Base-by-base conservation (phyloP, 2,797 vertebrate species). In the Ispidina picta region DNA sequence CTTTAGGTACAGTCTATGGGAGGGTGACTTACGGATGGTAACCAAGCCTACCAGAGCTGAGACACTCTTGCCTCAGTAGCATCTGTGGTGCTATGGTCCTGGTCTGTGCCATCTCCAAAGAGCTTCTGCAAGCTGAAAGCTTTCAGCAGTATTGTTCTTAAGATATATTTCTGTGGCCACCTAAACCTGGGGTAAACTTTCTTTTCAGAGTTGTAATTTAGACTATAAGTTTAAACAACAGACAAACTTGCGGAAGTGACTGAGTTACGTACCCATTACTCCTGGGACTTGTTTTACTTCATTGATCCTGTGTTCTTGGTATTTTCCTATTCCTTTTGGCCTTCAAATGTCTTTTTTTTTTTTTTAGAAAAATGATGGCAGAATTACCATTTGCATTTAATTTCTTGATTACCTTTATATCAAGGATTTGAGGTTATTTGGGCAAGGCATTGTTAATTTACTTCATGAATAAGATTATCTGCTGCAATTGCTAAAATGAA, bases 81-180 rank as follows among this genome's bases (percentile, higher is more conserved):
- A 1, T 33, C 44, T 14, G 0, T 6, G 26, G 43, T 44, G 51
- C 51, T 2, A 0, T 56, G 71, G 76, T 44, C 55, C 48, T 39
- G 29, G 37, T 65, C 65, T 2, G 2, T 20, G 44, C 25, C 55
- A 79, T 66, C 52, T 78, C 73, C 3, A 3, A 58, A 89, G 80
- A 75, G 54, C 33, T 70, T 70, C 58, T 78, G 64, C 28, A 49
- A 31, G 25, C 21, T 35, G 71, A n/a, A 63, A 55, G 6, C 49
- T 84, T 71, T 58, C 41, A 37, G 6, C 2, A 28, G 15, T 18
- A 2, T 25, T 70, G 48, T 77, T 52, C 15, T 5, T 8, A 66
- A 80, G 19, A 60, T 41, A 60, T 4, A 22, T 65, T 81, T 90
- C 71, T 79, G 51, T 19, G 62, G 81, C 41, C 41, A 10, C 2